Conservation (phyloP, 2,888 invertebrate genomes). For the Romanomermis culicivorax region DNA sequence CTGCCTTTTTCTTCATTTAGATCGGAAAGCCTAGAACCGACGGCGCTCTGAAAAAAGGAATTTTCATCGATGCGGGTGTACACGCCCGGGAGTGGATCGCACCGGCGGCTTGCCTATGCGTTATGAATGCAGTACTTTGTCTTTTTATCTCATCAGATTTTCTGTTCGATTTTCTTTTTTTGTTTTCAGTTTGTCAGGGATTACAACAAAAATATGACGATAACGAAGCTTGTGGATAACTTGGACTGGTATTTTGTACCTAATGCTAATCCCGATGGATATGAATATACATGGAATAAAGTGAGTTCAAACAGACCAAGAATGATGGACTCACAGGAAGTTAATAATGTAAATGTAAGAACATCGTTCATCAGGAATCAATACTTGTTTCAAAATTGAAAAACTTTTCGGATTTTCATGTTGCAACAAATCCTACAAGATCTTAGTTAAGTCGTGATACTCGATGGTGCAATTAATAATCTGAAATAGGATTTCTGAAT, state of each 20-base stretch:
- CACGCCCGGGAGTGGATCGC: constrained; percentile 1
- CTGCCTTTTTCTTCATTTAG: no score
- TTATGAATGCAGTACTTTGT: background rate
- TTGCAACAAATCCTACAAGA: no score
- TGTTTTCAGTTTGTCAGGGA: background rate
- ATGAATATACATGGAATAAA: background rate
- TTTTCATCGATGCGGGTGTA: background rate
- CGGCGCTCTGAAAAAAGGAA: background rate
- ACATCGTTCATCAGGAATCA: no score
- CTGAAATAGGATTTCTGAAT: no score
- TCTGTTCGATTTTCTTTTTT: background rate
- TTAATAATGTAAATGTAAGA: no score
- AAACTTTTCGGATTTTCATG: no score
- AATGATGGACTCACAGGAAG: no score
- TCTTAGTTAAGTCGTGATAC: no score
- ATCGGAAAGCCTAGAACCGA: no score
- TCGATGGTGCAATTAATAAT: no score
- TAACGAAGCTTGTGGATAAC: background rate
- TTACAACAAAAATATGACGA: background rate
- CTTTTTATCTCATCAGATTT: no score
- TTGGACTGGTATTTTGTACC: background rate
- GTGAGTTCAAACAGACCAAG: background rate
- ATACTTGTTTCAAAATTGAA: no score
- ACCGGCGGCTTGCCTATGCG: background rate
- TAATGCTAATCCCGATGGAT: background rate